Evolutionary conservation across 2,888 invertebrate species (phyloP).

Genomic region (Rotaria sp.): DNA sequence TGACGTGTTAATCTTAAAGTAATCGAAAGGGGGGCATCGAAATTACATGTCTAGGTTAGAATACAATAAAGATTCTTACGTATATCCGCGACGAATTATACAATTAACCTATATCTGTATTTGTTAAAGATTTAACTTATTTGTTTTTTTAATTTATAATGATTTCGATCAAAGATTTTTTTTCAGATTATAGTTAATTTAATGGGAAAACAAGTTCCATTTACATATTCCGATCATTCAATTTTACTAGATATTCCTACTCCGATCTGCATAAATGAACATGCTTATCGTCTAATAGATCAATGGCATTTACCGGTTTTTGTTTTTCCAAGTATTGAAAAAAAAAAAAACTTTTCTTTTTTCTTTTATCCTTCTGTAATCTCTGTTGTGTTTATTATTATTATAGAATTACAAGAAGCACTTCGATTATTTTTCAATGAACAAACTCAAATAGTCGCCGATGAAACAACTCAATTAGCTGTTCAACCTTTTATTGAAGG

Average conservation of each 20-base stretch:
- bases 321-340: background rate
- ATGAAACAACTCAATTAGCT: background rate
- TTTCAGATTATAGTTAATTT: background rate
- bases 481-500: background rate
- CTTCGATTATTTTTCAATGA: conserved; percentile 20
- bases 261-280: background rate
- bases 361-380: too few relatives aligned
- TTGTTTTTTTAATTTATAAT: too few relatives aligned
- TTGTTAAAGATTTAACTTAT: too few relatives aligned
- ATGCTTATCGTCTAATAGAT: background rate
- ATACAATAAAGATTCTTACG: too few relatives aligned
- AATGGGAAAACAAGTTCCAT: conserved; percentile 5
- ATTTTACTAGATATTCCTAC: background rate
- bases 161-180: too few relatives aligned
- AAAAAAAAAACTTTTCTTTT: background rate
- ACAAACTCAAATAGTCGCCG: background rate
- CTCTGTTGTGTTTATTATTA: too few relatives aligned
- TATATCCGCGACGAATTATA: too few relatives aligned
- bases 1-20: too few relatives aligned
- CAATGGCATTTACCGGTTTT: conserved; percentile 11
- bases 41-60: too few relatives aligned
- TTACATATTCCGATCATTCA: background rate
- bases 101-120: too few relatives aligned
- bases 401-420: background rate
- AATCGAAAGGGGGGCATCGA: too few relatives aligned